Evolutionary conservation across 1,140 invertebrate genomes (phyloP).

Genomic region (Riptortus pedestris): DNA sequence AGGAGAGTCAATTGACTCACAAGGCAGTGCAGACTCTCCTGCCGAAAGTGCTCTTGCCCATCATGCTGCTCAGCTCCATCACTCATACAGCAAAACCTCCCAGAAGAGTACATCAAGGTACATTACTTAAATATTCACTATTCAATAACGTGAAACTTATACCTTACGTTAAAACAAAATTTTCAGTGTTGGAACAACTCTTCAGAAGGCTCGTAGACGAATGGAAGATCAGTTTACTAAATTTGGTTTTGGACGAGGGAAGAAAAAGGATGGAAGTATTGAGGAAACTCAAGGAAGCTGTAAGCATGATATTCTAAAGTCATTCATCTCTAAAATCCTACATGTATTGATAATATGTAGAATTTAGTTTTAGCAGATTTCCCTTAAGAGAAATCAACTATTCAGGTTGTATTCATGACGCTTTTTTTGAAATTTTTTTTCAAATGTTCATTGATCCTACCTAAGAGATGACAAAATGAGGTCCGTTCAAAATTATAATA

Average conservation of each 20-base stretch:
- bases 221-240: conserved; percentile 78
- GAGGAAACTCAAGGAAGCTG: conserved; percentile 70
- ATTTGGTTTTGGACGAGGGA: conserved; percentile 55
- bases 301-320: conserved; percentile 44
- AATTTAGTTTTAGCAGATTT: too few species aligned
- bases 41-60: conserved; percentile 38
- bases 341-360: too few species aligned
- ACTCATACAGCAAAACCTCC: conserved; percentile 33
- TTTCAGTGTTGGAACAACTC: conserved; percentile 44
- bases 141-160: neutral
- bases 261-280: conserved; percentile 72
- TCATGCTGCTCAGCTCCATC: conserved; percentile 32
- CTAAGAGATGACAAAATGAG: too few species aligned
- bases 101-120: conserved; percentile 35
- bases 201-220: conserved; percentile 67
- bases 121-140: too few species aligned
- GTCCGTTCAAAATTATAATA: too few species aligned
- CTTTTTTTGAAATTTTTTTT: too few species aligned
- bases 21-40: conserved; percentile 48
- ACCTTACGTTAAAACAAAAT: too few species aligned
- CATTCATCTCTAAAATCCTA: too few species aligned
- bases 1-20: conserved; percentile 44
- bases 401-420: too few species aligned
- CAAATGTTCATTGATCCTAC: too few species aligned
- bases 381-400: too few species aligned